Evolutionary conservation across 2,113 vertebrate species (phyloP), one percentile per base, ranked within the genome.

Genomic region (Microcebus griseorufus): DNA sequence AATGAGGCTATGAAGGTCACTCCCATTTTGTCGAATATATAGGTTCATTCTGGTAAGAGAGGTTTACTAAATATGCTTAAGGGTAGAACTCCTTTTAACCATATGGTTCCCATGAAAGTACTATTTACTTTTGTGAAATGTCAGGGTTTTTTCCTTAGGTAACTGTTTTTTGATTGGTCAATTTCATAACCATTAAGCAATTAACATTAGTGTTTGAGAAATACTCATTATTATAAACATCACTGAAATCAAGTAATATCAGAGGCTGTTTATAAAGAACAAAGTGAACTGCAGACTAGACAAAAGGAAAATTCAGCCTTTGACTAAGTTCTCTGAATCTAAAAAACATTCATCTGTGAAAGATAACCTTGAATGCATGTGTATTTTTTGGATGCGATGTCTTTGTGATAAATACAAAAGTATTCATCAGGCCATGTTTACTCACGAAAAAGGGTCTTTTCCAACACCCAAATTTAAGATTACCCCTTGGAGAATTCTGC

Each of bases 161-260:
- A 97, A 64, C 82, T 97, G 91, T 97, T 29, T 96, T 95, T 23
- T 94, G 67, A 95, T 88, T 96, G 64, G 79, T 80, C 91, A 98
- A 97, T 78, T 94, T 97, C 95, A 96, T 97, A 98, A 97, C 96
- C 96, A 97, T 98, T 92, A 98, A 98, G 79, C 67, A 98, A 97
- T 98, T 97, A 97, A 97, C 93, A 62, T 94, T 39, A 94, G 48
- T 39, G 94, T 96, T 93, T 95, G 97, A 60, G 64, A 96, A 98
- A 89, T 91, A 69, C 72, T 83, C 37, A 58, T 84, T 78, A 65
- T 92, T 98, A 97, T 86, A 97, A 97, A 93, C 94, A 98, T 96
- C 91, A 88, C 45, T 95, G 93, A 97, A 98, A 97, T 97, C 90
- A 96, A 96, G 78, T 65, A 51, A 92, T 97, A 92, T 39, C 95